Base-by-base conservation (phyloP, 2,113 vertebrate genomes). In the Podarcis muralis region DNA sequence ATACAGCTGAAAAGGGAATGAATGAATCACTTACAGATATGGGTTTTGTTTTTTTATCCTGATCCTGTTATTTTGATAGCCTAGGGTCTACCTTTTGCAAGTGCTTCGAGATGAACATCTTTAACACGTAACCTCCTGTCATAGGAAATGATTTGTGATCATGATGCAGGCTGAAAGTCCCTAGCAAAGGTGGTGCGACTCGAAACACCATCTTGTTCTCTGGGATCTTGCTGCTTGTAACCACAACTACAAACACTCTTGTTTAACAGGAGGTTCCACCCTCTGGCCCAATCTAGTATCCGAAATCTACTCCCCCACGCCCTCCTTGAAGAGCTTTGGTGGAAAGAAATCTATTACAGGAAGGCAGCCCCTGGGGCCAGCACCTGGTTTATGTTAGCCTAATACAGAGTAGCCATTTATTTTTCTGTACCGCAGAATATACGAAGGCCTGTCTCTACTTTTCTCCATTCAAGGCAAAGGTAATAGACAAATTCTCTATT, bases 1-100 rank as follows among this genome's bases (percentile, higher is more conserved):
- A 85, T 87, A 88, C 85, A 94, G 91, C 86, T 92, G 93, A 88
- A 93, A 92, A 88, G 85, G 87, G 88, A 90, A 90, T 88, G 88
- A 90, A 90, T 89, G 87, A 91, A 95, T 92, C 92, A 93, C 66
- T 65, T 93, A 75, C 89, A 93, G 91, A 90, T 83, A 89, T 89
- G 87, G 48, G 11, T 86, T 84, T 27, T 6, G 0, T 20, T 16
- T 90, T 86, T 91, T 74, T 37, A 95, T 93, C 66, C 88, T 89
- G 86, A 89, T 92, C 87, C 84, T 88, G 35, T 18, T 9, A 0
- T 5, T n/a, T 77, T 30, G 30, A 27, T 16, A 27, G 16, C 59
- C 25, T 18, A n/a, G 13, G 22, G 30, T 37, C 62, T 77, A 53
- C 23, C 8, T 20, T 83, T 65, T 77, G 81, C 57, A 53, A 53